Percentiles rank a stretch among this genome's conserved stretches.
Conservation (phyloP, 2,888 invertebrate species). For the Teleogryllus oceanicus region DNA sequence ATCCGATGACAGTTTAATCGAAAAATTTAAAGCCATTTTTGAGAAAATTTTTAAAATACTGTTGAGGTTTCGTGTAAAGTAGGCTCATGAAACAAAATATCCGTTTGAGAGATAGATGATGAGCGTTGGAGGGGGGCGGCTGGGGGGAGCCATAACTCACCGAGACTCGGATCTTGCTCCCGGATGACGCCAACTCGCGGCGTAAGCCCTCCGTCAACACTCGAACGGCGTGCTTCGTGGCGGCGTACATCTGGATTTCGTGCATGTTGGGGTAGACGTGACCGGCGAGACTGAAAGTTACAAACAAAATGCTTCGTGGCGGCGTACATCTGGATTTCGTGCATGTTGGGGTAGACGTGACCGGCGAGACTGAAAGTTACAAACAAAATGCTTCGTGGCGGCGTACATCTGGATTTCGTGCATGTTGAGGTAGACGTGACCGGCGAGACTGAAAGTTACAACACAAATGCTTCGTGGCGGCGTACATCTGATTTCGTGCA, state of each 20-base stretch:
- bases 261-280: background rate
- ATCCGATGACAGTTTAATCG: no score
- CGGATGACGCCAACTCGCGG: background rate
- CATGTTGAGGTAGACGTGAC: background rate
- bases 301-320: background rate
- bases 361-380: background rate
- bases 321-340: background rate
- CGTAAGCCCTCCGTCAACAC: constrained; percentile 23
- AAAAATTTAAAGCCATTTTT: no score
- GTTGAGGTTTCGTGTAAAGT: no score
- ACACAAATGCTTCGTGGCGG: background rate
- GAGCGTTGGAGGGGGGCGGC: no score
- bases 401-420: background rate
- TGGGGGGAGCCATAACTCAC: background rate
- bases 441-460: background rate
- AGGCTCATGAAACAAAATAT: no score
- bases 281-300: background rate
- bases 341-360: background rate
- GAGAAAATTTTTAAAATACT: no score
- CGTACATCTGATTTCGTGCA: background rate
- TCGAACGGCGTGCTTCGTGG: constrained; percentile 18
- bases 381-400: background rate
- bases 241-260: background rate
- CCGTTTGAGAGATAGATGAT: no score
- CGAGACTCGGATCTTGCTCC: constrained; percentile 20